These are phyloP conservation scores for Vidua chalybeata DNA, from an alignment of 2,113 vertebrate genomes.

Conservation along the genomic window DNA sequence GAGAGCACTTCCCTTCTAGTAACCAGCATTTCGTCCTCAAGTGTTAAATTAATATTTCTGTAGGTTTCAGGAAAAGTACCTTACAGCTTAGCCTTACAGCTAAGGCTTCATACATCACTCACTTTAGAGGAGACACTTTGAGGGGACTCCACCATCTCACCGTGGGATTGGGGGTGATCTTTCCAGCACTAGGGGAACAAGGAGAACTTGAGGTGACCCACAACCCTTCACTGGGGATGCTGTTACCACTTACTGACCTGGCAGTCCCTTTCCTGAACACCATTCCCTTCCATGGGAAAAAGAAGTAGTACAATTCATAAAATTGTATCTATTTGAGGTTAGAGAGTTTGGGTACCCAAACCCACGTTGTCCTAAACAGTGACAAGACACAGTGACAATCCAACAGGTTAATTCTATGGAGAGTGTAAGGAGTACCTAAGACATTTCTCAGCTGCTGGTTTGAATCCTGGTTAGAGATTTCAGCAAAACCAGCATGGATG, in stretches of 20 bases:
- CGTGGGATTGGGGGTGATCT: neutral
- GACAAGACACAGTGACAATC: neutral
- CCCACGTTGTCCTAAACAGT: neutral
- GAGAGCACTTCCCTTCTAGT: neutral
- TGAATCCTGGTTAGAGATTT: neutral
- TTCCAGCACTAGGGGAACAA: neutral
- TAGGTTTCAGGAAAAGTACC: neutral
- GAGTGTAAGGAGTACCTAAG: neutral
- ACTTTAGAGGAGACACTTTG: neutral
- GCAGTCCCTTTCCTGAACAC: neutral
- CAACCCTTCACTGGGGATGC: neutral
- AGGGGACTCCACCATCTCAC: neutral
- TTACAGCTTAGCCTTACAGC: neutral
- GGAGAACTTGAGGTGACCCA: neutral
- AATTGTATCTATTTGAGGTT: neutral
- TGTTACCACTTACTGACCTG: neutral
- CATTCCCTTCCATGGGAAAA: neutral
- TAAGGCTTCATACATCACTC: neutral
- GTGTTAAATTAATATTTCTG: neutral
- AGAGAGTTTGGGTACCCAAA: neutral
- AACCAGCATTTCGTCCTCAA: neutral
- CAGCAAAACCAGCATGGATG: neutral
- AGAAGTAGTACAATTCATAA: neutral
- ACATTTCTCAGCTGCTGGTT: neutral
- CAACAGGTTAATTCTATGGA: neutral